Evolutionary conservation across 1,140 invertebrate species (phyloP), one percentile per base, ranked within the genome.

Genomic region (Panagrolaimus sp.): DNA sequence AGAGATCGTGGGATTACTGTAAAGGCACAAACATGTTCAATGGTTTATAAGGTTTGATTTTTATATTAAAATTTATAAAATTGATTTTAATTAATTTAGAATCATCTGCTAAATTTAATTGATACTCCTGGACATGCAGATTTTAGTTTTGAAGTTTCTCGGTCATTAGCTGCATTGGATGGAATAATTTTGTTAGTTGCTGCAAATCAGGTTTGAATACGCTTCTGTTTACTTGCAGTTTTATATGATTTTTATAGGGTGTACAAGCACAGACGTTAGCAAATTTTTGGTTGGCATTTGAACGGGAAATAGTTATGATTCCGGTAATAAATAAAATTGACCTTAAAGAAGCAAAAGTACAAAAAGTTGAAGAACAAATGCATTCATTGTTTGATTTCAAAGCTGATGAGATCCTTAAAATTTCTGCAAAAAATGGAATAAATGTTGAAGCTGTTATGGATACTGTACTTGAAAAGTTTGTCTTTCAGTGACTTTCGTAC

Each of bases 81-180:
- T 4, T 4, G 31, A 7, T 5, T 43, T 42, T 4, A 31, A 63
- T 43, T n/a, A n/a, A n/a, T 42, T 27, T 63, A 31, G 62, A 27
- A 63, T 27, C 62, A 42, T 27, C 38, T 42, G 62, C 20, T 98
- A 1, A 98, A 98, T 85, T 87, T 98, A 4, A 96, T 98, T 73
- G 96, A 98, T 84, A 98, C 95, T 20, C 95, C 95, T 42, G 96
- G 96, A 25, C 96, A 98, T 87, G 94, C 97, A 11, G 96, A 98
- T 84, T 98, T 98, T 85, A 89, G 91, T 5, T 96, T 92, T 86
- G 95, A 98, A 88, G 95, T 97, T 77, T 84, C 84, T 11, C 77
- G 88, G 47, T 95, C 92, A 44, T 86, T 98, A 71, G 87, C 89
- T 71, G 92, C 92, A 27, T 97, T 93, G 84, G 91, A 97, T 87